Base-by-base conservation (phyloP, 2,113 vertebrate genomes). In the Myrmecophaga tridactyla region DNA sequence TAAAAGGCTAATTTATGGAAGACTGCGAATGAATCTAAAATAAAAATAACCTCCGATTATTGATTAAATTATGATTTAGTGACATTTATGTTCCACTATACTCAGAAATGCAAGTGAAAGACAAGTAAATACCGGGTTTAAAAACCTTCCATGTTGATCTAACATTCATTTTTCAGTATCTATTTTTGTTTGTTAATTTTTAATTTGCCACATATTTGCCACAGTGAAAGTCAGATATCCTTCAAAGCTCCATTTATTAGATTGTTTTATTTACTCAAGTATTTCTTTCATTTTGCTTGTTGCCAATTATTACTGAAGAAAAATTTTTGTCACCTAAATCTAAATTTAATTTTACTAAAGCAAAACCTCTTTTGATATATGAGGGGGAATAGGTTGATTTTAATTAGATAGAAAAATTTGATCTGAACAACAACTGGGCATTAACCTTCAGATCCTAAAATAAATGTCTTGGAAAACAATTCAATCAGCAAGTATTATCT, bases 401-500 rank as follows among this genome's bases (percentile, higher is more conserved):
- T 95, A 96, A 97, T 89, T n/a, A 62, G 84, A 78, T 7, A 87
- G 20, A 56, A 10, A 95, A 96, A 94, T 96, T 56, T 65, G 67
- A 88, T 89, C 43, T 76, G 72, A 93, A 62, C 1, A 93, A 34
- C 95, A 98, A 94, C 17, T 89, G 86, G 60, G 85, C 36, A 60
- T 90, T 96, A 96, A 82, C 15, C 6, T 96, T 96, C 41, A 86
- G 65, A 97, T 73, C 75, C 14, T 94, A 92, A 97, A 97, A 96
- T 91, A 96, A 95, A 70, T 27, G 0, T 94, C 70, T 43, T 95
- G n/a, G 58, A 95, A 97, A 94, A 88, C 15, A 92, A 36, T 96
- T 86, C 41, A 48, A 67, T 95, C 14, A 96, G 0, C 9, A 92
- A 4, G 34, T 43, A 34, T 95, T 94, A 97, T 96, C 23, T 92